Percentiles rank a stretch among this genome's conserved stretches.
Conservation (phyloP, 2,113 vertebrate genomes). For the Benthochromis sp. region DNA sequence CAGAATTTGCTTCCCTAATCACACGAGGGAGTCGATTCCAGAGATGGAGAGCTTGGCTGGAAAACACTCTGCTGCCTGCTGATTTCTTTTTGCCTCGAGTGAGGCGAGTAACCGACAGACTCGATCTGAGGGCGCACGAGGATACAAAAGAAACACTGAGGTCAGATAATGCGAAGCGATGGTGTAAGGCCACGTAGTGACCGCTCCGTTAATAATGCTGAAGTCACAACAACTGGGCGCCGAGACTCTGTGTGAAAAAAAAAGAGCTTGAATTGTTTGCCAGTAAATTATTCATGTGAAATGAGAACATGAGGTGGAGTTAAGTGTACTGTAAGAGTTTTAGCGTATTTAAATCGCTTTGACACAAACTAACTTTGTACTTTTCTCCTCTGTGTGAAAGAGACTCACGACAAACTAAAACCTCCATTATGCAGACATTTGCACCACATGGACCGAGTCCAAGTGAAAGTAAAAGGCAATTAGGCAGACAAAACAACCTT, state of each 20-base stretch:
- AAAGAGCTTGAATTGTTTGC: background rate
- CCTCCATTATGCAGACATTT: background rate
- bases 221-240: background rate
- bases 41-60: background rate
- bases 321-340: background rate
- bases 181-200: background rate
- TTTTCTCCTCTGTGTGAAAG: background rate
- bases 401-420: background rate
- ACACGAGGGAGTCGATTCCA: slow-evolving; percentile 21
- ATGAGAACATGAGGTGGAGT: background rate
- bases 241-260: background rate
- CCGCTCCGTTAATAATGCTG: background rate
- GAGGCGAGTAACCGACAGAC: background rate
- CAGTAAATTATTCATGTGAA: background rate
- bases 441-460: background rate
- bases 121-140: background rate
- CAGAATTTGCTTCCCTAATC: slow-evolving; percentile 43
- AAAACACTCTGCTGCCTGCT: slow-evolving; percentile 12
- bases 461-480: background rate
- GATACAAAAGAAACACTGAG: background rate
- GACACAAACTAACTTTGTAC: background rate
- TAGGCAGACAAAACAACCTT: background rate
- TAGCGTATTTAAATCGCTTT: background rate
- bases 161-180: background rate
- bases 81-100: background rate